phyloP scores from a whole-genome alignment of 2,113 vertebrate species.

The Zosterops lateralis region DNA sequence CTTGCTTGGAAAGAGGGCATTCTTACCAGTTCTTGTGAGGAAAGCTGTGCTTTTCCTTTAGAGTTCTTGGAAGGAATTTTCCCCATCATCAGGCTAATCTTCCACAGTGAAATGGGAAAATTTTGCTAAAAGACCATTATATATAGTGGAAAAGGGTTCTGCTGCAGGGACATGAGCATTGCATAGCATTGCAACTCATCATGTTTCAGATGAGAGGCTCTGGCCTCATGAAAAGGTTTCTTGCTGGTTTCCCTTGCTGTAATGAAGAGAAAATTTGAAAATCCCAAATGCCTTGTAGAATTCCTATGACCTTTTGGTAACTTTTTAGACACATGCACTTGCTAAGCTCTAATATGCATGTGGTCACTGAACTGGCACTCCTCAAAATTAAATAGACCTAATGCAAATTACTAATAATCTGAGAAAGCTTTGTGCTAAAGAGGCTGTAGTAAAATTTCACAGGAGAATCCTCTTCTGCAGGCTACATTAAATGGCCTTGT shows the following conservation, averaged over 20 bases:
- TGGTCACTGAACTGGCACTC: constrained; percentile 54
- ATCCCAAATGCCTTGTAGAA: constrained; percentile 40
- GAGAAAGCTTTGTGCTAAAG: constrained; percentile 57
- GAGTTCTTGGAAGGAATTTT: not conserved
- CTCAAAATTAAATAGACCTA: constrained; percentile 61
- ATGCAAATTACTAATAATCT: constrained; percentile 62
- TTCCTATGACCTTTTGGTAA: constrained; percentile 61
- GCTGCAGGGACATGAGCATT: not conserved
- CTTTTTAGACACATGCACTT: constrained; percentile 45
- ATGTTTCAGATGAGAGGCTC: not conserved
- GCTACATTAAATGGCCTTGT: constrained; percentile 58
- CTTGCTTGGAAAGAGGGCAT: not conserved
- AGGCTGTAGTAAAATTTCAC: constrained; percentile 65
- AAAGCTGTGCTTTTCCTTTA: not conserved
- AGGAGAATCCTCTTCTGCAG: constrained; percentile 50
- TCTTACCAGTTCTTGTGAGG: not conserved
- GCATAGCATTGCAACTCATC: not conserved
- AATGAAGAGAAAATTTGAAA: constrained; percentile 26
- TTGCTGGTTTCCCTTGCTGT: not conserved
- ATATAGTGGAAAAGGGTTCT: not conserved
- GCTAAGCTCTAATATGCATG: constrained; percentile 38
- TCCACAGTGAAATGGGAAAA: not conserved
- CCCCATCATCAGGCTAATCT: not conserved
- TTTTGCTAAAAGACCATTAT: not conserved
- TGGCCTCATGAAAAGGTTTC: not conserved